A percentile compares a stretch with the other conserved stretches of the same genome.
Evolutionary conservation across 2,888 invertebrate species (phyloP).

Genomic region (Theristus sp.): DNA sequence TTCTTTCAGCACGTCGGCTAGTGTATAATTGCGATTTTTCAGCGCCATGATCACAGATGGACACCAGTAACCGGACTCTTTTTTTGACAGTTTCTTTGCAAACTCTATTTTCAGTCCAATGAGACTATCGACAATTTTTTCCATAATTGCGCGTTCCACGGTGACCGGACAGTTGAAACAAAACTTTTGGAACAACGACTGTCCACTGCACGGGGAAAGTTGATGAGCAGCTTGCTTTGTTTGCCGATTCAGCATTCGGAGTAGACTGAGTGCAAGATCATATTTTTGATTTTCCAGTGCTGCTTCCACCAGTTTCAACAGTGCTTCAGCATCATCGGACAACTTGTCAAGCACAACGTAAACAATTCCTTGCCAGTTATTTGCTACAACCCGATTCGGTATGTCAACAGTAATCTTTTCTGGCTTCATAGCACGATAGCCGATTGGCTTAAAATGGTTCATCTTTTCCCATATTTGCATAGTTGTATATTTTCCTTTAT

Average conservation of each 20-base stretch:
- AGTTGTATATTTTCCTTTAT: neutral
- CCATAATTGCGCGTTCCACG: too few species aligned
- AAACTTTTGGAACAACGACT: neutral
- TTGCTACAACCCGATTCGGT: conserved; percentile 26
- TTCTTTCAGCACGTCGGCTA: neutral
- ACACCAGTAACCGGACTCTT: neutral
- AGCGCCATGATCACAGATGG: neutral
- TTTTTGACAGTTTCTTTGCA: neutral
- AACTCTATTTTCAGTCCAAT: neutral
- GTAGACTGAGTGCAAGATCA: conserved; percentile 32
- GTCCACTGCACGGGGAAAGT: neutral
- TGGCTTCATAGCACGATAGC: too few species aligned
- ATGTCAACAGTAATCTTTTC: too few species aligned
- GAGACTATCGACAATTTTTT: neutral
- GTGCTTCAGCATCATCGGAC: conserved; percentile 19
- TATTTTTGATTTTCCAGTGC: conserved; percentile 32
- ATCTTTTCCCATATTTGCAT: neutral
- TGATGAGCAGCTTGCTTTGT: neutral
- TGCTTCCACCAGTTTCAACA: conserved; percentile 22
- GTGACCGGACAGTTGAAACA: neutral
- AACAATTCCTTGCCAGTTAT: conserved; percentile 36
- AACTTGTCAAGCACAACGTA: conserved; percentile 34
- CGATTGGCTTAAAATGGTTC: neutral
- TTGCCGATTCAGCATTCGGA: conserved; percentile 10
- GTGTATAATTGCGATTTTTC: neutral